Conservation (phyloP, 2,888 invertebrate genomes). For the Biston betularia region DNA sequence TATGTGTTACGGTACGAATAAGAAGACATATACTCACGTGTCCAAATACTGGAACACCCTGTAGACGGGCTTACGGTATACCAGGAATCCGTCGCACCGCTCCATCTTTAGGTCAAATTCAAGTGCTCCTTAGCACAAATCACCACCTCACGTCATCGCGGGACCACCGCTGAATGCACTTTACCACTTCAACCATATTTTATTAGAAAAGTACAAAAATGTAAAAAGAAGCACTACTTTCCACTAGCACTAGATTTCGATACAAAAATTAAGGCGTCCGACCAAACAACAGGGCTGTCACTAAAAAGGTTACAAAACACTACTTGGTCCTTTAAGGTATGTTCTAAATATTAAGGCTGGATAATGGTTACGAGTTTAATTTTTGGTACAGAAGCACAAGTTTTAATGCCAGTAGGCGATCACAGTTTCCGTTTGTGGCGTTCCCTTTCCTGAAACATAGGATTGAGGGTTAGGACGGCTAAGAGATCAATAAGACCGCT, state of each 20-base stretch:
- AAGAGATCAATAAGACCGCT: conserved; percentile 1
- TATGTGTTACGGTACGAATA: background rate
- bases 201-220: conserved; percentile 40
- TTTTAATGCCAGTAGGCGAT: conserved; percentile 80
- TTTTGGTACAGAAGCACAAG: conserved; percentile 76
- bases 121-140: conserved; percentile 33
- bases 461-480: conserved; percentile 4
- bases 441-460: conserved; percentile 20
- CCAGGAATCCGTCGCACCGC: conserved; percentile 92
- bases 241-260: conserved; percentile 52
- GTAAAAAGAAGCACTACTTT: conserved; percentile 43
- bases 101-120: conserved; percentile 85
- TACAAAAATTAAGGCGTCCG: conserved; percentile 79
- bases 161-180: conserved; percentile 48
- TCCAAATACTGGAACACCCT: conserved; percentile 94
- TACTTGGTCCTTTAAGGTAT: conserved; percentile 80
- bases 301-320: conserved; percentile 73
- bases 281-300: conserved; percentile 3
- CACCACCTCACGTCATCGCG: conserved; percentile 57
- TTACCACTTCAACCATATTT: conserved; percentile 29
- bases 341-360: conserved; percentile 71
- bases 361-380: conserved; percentile 64
- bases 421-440: conserved; percentile 61
- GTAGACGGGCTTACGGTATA: conserved; percentile 93
- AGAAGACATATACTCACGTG: conserved; percentile 87